phyloP scores from a whole-genome alignment of 2,888 invertebrate genomes.

The Nephrotoma guestfalica region DNA sequence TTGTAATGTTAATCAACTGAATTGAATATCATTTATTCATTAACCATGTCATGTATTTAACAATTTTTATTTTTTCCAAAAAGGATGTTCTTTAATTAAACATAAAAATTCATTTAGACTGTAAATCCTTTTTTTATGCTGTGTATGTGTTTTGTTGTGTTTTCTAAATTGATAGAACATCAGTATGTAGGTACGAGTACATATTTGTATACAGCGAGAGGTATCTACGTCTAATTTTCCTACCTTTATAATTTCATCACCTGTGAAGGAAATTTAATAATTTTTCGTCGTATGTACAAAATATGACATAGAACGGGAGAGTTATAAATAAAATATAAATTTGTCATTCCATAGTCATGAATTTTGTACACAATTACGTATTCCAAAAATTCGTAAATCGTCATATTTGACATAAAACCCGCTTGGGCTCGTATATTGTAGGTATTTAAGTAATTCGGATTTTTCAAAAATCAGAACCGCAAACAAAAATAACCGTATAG shows the following conservation, averaged over 20 bases:
- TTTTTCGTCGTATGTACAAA: background rate
- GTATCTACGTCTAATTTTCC: background rate
- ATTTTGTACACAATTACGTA: background rate
- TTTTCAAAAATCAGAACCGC: background rate
- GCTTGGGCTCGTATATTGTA: background rate
- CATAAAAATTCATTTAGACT: background rate
- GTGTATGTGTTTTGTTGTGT: background rate
- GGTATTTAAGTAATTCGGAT: background rate
- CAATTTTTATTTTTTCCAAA: background rate
- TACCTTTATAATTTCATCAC: background rate
- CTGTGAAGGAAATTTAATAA: background rate
- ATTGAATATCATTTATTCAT: background rate
- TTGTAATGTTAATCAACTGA: background rate
- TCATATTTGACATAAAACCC: background rate
- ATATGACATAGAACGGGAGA: background rate
- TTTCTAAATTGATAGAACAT: background rate
- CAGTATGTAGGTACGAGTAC: background rate
- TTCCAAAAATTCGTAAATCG: background rate
- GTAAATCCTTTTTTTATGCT: background rate
- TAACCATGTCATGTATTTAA: background rate
- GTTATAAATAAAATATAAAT: background rate
- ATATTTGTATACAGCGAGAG: background rate
- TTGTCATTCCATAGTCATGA: background rate
- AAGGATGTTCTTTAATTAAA: background rate
- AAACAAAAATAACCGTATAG: background rate